phyloP scores from a whole-genome alignment of 1,140 invertebrate genomes.

The Papilio dardanus region DNA sequence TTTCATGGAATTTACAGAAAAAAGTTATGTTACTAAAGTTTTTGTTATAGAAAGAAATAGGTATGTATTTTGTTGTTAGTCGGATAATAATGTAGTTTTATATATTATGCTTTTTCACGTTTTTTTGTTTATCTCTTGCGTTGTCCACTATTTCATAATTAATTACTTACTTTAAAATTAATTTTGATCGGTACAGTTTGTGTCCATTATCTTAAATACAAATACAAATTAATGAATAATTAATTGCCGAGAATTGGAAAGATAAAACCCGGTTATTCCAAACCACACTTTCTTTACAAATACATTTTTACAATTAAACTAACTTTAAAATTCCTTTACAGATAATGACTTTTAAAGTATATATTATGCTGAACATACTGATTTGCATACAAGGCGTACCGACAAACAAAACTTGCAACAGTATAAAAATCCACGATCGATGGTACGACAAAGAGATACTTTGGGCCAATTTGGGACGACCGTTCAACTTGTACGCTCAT shows the following conservation, averaged over 20 bases:
- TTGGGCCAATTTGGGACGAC: constrained; percentile 53
- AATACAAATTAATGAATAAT: no score
- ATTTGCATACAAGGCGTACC: constrained; percentile 36
- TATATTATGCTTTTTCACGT: neutral
- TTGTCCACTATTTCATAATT: no score
- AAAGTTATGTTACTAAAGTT: neutral
- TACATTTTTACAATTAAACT: no score
- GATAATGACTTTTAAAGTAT: constrained; percentile 39
- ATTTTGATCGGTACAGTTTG: no score
- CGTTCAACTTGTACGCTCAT: constrained; percentile 63
- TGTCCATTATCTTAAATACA: no score
- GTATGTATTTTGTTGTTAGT: no score
- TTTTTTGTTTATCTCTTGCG: neutral
- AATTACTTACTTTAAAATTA: no score
- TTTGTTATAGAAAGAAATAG: constrained; percentile 4
- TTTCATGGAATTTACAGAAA: neutral
- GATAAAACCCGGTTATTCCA: no score
- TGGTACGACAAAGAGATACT: constrained; percentile 59
- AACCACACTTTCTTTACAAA: no score
- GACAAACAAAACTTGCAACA: constrained; percentile 51
- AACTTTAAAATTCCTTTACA: constrained; percentile 28
- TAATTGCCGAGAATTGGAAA: no score
- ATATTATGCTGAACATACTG: constrained; percentile 33
- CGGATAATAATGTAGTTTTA: no score
- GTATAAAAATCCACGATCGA: constrained; percentile 52